phyloP scores from a whole-genome alignment of 2,797 vertebrate species.

The Pantherophis vulpinus region DNA sequence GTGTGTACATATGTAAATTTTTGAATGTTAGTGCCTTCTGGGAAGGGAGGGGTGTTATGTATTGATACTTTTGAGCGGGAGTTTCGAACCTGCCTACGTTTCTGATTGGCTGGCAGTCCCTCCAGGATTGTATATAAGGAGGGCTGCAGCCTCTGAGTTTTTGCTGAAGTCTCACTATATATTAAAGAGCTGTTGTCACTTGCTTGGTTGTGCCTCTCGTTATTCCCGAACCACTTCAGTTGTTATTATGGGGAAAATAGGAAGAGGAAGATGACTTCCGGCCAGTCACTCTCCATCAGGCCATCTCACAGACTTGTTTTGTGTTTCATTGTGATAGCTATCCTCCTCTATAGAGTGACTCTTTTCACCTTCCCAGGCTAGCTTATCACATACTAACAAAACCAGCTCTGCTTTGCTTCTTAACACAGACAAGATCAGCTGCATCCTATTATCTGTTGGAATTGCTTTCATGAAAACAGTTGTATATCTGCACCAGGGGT shows the following conservation, averaged over 20 bases:
- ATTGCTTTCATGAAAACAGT: background rate
- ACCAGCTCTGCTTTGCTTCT: background rate
- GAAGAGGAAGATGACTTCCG: background rate
- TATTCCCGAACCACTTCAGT: too few relatives aligned
- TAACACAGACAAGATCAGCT: background rate
- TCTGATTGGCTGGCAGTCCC: too few relatives aligned
- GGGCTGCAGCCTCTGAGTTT: too few relatives aligned
- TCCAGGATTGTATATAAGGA: too few relatives aligned
- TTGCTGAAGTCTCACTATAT: too few relatives aligned
- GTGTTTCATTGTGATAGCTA: background rate
- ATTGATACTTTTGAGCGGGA: too few relatives aligned
- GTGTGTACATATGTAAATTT: too few relatives aligned
- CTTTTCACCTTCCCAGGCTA: background rate
- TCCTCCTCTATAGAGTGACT: background rate
- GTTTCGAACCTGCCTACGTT: too few relatives aligned
- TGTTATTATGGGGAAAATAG: background rate
- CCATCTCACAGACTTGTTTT: background rate
- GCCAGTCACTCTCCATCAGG: background rate
- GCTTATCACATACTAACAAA: background rate
- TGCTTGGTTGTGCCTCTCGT: too few relatives aligned
- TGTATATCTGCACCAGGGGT: background rate
- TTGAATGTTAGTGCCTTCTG: too few relatives aligned
- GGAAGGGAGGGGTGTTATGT: too few relatives aligned
- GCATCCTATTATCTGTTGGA: background rate
- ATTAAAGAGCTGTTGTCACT: too few relatives aligned